Percentiles rank a stretch among this genome's conserved stretches.
Evolutionary conservation across 2,888 invertebrate genomes (phyloP).

Genomic region (Heptascelio sp.): DNA sequence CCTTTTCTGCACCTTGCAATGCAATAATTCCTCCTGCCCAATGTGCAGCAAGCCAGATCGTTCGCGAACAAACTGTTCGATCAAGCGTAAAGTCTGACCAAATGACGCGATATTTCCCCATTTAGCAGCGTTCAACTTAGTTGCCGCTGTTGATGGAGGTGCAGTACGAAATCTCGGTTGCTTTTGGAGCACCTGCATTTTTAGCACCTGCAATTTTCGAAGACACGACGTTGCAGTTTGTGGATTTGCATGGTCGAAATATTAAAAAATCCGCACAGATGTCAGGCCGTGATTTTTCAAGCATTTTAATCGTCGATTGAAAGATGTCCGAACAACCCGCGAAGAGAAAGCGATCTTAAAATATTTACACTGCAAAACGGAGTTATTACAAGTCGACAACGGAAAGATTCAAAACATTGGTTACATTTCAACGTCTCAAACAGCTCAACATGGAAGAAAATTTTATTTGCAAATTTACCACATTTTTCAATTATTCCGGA

Average conservation of each 20-base stretch:
- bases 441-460: no score
- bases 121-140: slow-evolving; percentile 4
- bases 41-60: slow-evolving; percentile 43
- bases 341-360: no score
- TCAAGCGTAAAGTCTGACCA: slow-evolving; percentile 51
- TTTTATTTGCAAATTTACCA: no score
- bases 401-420: no score
- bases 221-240: background rate
- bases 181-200: slow-evolving; percentile 52
- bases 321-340: no score
- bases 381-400: no score
- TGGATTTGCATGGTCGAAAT: slow-evolving; percentile 17
- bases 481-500: no score
- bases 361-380: no score
- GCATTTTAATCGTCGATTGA: no score
- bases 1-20: slow-evolving; percentile 63
- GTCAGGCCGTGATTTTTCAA: background rate
- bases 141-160: slow-evolving; percentile 32
- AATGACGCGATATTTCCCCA: slow-evolving; percentile 41
- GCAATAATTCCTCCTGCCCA: slow-evolving; percentile 37
- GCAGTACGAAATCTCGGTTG: slow-evolving; percentile 41
- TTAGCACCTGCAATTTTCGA: slow-evolving; percentile 50
- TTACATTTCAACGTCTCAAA: no score
- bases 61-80: slow-evolving; percentile 57
- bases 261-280: slow-evolving; percentile 27